A percentile compares a stretch with the other conserved stretches of the same genome.
Conservation (phyloP, 2,113 vertebrate species). For the Zosterops pallidus region DNA sequence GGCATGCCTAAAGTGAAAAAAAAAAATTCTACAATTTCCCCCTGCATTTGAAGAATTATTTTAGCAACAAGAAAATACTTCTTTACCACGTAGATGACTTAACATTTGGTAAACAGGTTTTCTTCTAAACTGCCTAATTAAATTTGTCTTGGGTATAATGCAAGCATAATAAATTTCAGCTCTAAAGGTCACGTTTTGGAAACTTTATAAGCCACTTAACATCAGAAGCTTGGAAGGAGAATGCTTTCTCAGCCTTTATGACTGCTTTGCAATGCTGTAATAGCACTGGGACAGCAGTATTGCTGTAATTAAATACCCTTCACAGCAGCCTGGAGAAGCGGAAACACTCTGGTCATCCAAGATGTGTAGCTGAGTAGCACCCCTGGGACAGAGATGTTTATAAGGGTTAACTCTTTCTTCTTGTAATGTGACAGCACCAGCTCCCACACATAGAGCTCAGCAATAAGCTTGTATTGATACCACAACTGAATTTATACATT, state of each 20-base stretch:
- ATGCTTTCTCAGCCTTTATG: slow-evolving; percentile 58
- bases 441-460: not conserved
- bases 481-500: not conserved
- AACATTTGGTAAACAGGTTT: slow-evolving; percentile 13
- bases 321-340: not conserved
- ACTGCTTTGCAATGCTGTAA: not conserved
- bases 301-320: slow-evolving; percentile 26
- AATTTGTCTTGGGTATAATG: slow-evolving; percentile 40
- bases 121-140: slow-evolving; percentile 47
- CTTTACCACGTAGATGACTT: not conserved
- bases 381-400: not conserved
- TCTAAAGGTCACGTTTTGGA: slow-evolving; percentile 54
- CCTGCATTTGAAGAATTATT: not conserved
- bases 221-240: slow-evolving; percentile 36
- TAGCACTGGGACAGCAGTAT: slow-evolving; percentile 34
- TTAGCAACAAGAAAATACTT: not conserved
- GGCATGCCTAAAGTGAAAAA: not conserved
- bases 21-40: not conserved
- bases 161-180: slow-evolving; percentile 46
- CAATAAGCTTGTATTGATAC: not conserved
- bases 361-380: not conserved
- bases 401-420: not conserved
- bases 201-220: slow-evolving; percentile 57
- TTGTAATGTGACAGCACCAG: not conserved
- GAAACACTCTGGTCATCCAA: not conserved